Base-by-base conservation (phyloP, 2,113 vertebrate species). In the Lanius collurio region DNA sequence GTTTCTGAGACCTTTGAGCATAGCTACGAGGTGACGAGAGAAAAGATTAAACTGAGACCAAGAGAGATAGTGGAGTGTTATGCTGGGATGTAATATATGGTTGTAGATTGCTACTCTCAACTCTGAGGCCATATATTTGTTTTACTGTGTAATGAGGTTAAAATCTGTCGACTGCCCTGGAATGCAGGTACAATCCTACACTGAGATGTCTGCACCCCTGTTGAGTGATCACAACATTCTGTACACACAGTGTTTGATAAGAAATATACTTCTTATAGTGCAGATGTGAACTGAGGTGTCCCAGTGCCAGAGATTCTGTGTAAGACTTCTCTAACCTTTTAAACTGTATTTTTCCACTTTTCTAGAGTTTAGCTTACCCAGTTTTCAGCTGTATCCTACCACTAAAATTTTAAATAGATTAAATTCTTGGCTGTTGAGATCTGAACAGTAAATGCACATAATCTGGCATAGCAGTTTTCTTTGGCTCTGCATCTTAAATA, bases 201-300 rank as follows among this genome's bases (percentile, higher is more conserved):
- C 10, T 0, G 0, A 49, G 71, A 6, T 5, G 7, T 10, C 53
- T n/a, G n/a, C 55, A 15, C 21, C 44, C 33, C 41, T 49, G 5
- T 17, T 62, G 20, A 39, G 35, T 9, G 5, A 79, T 49, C 39
- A 4, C 14, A 4, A 5, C 17, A 13, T 57, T 37, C 57, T 79
- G 35, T 6, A 0, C 4, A 9, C 7, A 2, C 41, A 62, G 11
- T 0, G 0, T 35, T 53, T 8, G 26, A 5, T 16, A 22, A 35
- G 52, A 68, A 85, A 35, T 21, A 27, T 19, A 3, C 20, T 69
- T 56, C 17, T 10, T 7, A 4, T 22, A 10, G 10, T 9, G 27
- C 19, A 27, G 70, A 37, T 57, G 15, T 19, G 20, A 27, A 49
- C 39, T 23, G 59, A 46, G 27, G 39, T 50, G 65, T 92, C 50